Conservation (phyloP, 2,113 vertebrate genomes). For the Fulmarus glacialis region DNA sequence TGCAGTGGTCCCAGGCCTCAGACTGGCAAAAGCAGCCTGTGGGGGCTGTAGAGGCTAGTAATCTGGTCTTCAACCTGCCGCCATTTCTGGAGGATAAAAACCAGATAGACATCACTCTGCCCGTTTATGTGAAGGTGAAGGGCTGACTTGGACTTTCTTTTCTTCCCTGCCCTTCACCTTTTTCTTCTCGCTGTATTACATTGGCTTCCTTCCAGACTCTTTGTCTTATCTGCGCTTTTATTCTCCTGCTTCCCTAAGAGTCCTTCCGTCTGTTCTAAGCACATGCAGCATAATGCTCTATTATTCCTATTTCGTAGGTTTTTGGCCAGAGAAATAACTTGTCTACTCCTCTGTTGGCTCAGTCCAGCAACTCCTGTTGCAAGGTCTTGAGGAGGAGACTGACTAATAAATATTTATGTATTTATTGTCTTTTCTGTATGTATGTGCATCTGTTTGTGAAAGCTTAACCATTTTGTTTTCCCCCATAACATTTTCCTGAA, state of each 20-base stretch:
- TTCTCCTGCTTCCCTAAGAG: neutral
- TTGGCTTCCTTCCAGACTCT: neutral
- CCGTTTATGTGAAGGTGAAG: neutral
- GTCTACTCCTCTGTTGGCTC: neutral
- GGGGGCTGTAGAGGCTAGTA: neutral
- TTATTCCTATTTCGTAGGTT: neutral
- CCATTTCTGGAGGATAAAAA: neutral
- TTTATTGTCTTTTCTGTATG: neutral
- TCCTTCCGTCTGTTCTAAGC: neutral
- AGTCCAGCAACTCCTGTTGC: neutral
- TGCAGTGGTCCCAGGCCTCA: neutral
- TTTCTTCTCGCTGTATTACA: neutral
- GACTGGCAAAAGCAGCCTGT: neutral
- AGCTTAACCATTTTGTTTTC: neutral
- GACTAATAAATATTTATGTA: neutral
- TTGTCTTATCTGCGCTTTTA: slow-evolving; percentile 21
- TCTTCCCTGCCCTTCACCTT: neutral
- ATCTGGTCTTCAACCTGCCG: neutral
- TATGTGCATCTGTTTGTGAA: neutral
- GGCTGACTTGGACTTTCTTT: neutral
- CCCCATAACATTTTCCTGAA: neutral
- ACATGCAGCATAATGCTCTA: neutral
- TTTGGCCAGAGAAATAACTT: neutral
- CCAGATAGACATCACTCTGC: neutral
- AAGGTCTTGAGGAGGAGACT: neutral